Percentiles rank a stretch among this genome's conserved stretches.
These are phyloP conservation scores for Gerris lacustris DNA, from an alignment of 2,888 invertebrate genomes.

Conservation along the genomic window DNA sequence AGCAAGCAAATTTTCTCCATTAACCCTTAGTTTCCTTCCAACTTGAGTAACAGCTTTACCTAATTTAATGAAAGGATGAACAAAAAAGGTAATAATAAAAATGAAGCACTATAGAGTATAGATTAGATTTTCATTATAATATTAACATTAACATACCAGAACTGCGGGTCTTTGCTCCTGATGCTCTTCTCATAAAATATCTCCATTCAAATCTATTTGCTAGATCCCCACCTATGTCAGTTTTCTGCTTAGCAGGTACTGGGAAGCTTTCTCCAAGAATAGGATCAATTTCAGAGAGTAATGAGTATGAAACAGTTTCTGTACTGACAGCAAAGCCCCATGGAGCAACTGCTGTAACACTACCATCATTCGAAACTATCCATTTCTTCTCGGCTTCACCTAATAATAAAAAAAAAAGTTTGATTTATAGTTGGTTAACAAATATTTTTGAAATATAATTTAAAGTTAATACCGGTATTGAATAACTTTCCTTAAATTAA, in stretches of 20 bases:
- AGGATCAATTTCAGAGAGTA: constrained; percentile 77
- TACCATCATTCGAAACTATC: constrained; percentile 66
- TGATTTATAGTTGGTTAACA: no score
- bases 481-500: no score
- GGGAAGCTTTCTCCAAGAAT: constrained; percentile 82
- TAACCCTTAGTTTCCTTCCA: constrained; percentile 72
- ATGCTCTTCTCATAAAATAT: constrained; percentile 70
- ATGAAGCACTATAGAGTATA: not conserved
- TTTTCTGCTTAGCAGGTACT: constrained; percentile 78
- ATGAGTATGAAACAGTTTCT: constrained; percentile 80
- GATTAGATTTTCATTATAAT: not conserved
- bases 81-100: not conserved
- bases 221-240: constrained; percentile 77
- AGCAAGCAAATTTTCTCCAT: constrained; percentile 80
- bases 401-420: constrained; percentile 31
- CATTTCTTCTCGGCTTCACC: constrained; percentile 71
- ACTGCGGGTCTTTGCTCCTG: constrained; percentile 41
- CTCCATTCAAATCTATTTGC: constrained; percentile 93
- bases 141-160: constrained; percentile 26
- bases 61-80: constrained; percentile 21
- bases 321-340: constrained; percentile 82
- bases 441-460: no score
- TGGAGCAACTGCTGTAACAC: constrained; percentile 64
- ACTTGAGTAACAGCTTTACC: constrained; percentile 66
- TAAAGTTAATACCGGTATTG: no score